Base-by-base conservation (phyloP, 2,797 vertebrate genomes). In the Peromyscus melanophrys region DNA sequence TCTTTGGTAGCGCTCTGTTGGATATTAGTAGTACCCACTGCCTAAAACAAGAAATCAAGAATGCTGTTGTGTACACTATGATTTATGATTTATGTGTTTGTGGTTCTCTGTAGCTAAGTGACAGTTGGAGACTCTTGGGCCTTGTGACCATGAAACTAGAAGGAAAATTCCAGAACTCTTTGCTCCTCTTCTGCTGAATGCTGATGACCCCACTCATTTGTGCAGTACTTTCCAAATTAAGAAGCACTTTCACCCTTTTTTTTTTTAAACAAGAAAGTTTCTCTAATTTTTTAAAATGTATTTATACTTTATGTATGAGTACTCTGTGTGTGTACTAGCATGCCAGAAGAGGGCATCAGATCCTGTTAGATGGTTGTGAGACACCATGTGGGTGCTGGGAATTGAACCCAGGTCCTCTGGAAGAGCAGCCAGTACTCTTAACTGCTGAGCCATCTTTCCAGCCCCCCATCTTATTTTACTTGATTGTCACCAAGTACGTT, bases 1-100 rank as follows among this genome's bases (percentile, higher is more conserved):
- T 46, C 49, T 75, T 76, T 67, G 89, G 37, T n/a, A 78, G 46
- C 82, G 46, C 82, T 69, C 49, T 4, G 0, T 21, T 55, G 40
- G 31, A 59, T 69, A 25, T 46, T 55, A 49, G 8, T 59, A 55
- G 65, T 82, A 61, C 71, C 34, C 6, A 65, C 23, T 21, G 34
- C 49, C 90, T 81, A 85, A 95, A 92, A 59, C 27, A 63, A 76
- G 93, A 94, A 71, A 31, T 76, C 6, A 83, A 87, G 29, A 80
- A 67, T 76, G 69, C 52, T 55, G 19, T 76, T 29, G 2, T 49
- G 52, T 12, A 52, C 86, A 14, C 49, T 17, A 61, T 55, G 59
- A 21, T 21, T 59, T 78, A 61, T 55, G 59, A 21, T 21, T 59
- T 78, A 67, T 40, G 13, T 16, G 0, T 75, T 94, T 40, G 16